Percentiles rank a stretch among this genome's conserved stretches.
Evolutionary conservation across 2,113 vertebrate species (phyloP).

Genomic region (Otocyon megalotis): DNA sequence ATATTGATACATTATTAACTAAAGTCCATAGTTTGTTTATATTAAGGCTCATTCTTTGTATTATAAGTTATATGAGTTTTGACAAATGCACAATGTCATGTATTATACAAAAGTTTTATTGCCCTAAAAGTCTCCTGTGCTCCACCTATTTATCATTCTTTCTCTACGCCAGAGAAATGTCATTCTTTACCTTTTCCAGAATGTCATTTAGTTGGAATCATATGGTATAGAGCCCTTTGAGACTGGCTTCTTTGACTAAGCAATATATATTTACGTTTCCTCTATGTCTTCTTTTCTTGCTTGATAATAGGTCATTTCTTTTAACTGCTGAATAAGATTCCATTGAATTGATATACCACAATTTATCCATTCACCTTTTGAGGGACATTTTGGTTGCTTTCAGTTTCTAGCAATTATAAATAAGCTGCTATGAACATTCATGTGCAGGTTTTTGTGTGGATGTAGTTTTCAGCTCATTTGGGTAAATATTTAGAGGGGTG

Average conservation of each 20-base stretch:
- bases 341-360: background rate
- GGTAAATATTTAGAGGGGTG: background rate
- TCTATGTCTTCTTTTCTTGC: background rate
- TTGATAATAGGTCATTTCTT: constrained; percentile 1
- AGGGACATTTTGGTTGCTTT: constrained; percentile 16
- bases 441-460: background rate
- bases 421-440: background rate
- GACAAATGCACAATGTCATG: background rate
- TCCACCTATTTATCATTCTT: background rate
- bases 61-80: background rate
- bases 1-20: constrained; percentile 14
- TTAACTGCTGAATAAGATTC: constrained; percentile 1
- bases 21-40: constrained; percentile 18
- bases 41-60: background rate
- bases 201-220: background rate
- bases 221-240: constrained; percentile 22
- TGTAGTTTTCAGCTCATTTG: constrained; percentile 23
- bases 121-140: background rate
- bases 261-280: background rate
- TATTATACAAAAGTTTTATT: background rate
- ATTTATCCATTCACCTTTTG: background rate
- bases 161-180: background rate
- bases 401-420: constrained; percentile 26
- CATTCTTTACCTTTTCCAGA: background rate
- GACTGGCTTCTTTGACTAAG: background rate